Evolutionary conservation across 1,140 invertebrate species (phyloP), one percentile per base, ranked within the genome.

Genomic region (Sycophaga agraensis): DNA sequence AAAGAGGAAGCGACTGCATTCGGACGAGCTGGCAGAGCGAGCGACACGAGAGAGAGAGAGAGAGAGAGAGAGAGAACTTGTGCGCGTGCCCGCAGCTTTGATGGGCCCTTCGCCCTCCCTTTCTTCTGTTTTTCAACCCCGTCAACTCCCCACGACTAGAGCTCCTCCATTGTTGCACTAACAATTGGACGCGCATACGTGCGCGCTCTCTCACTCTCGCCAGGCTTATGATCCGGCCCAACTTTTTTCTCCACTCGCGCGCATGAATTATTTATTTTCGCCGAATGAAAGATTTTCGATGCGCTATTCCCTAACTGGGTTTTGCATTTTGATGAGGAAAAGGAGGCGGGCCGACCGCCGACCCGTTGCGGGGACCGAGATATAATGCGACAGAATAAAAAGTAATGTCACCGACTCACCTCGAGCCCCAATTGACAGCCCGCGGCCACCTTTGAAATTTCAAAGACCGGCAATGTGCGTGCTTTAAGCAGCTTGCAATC

Each of bases 231-330:
- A 45, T 8, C 4, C 4, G 17, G 6, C 3, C 3, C 4, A 9
- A 11, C 37, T 39, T 39, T 39, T 39, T 39, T 8, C n/a, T 39
- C n/a, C n/a, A 39, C 3, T 39, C 9, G 37, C 28, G 28, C 28
- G n/a, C 37, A 51, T 59, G 57, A 59, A 51, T 59, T 59, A 59
- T 51, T 59, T 51, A 59, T 50, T 50, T 40, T 42, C 6, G 46
- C 11, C 26, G 37, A 59, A 42, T 59, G 57, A 43, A 42, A 59
- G 31, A 34, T 59, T 59, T 59, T 12, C 43, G 28, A 12, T 24
- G 4, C 31, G 17, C 31, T 2, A 31, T 28, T 26, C 21, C 21
- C 31, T 2, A 50, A 11, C 11, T 17, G 35, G 31, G 12, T 57
- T 57, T 40, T 57, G 55, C 43, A 57, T 57, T 57, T 57, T 57